These are phyloP conservation scores for Cantharis nigra DNA, from an alignment of 2,888 invertebrate genomes.

Conservation along the genomic window DNA sequence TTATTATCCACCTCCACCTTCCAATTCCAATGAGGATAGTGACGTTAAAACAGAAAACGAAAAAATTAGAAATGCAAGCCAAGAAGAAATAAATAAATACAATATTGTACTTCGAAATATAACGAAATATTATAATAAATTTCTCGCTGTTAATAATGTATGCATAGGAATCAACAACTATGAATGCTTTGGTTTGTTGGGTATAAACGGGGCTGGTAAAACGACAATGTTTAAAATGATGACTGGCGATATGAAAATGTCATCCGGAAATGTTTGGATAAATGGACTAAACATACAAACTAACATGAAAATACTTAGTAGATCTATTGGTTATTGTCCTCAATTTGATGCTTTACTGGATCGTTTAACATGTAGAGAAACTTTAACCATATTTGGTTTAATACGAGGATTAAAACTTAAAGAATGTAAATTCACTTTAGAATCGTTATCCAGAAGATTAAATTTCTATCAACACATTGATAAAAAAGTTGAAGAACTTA, in stretches of 20 bases:
- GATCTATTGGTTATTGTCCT: constrained; percentile 61
- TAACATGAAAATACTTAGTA: constrained; percentile 60
- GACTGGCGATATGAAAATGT: constrained; percentile 75
- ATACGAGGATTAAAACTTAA: constrained; percentile 50
- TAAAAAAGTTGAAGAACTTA: constrained; percentile 46
- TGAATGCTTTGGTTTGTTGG: constrained; percentile 80
- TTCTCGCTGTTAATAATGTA: constrained; percentile 73
- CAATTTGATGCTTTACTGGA: constrained; percentile 58
- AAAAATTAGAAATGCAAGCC: constrained; percentile 55
- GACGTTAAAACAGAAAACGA: constrained; percentile 64
- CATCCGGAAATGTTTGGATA: constrained; percentile 69
- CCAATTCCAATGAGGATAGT: constrained; percentile 47
- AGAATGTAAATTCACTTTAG: constrained; percentile 35
- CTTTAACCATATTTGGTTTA: constrained; percentile 54
- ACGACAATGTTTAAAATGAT: constrained; percentile 85
- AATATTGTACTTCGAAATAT: constrained; percentile 65
- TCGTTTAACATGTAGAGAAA: constrained; percentile 57
- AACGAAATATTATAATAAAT: constrained; percentile 70
- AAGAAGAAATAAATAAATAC: constrained; percentile 50
- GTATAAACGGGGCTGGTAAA: constrained; percentile 83
- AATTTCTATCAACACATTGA: constrained; percentile 48
- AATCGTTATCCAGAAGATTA: constrained; percentile 44
- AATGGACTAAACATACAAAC: constrained; percentile 41
- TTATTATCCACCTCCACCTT: constrained; percentile 33
- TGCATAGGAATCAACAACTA: constrained; percentile 65